A percentile compares a stretch with the other conserved stretches of the same genome.
Conservation (phyloP, 2,797 vertebrate species). For the Phrynocephalus vlangalii region DNA sequence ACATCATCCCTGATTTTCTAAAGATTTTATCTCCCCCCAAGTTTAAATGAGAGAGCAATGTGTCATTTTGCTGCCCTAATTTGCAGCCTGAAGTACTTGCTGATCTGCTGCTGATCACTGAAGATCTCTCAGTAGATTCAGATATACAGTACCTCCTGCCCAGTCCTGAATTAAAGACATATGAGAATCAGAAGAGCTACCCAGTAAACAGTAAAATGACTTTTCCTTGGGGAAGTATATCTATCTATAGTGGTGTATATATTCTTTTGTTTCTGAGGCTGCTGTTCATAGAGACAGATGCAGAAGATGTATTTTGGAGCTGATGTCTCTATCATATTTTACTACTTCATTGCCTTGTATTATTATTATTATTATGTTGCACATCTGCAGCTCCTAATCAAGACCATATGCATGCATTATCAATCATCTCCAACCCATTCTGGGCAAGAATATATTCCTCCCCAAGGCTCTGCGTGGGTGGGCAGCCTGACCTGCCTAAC, state of each 20-base stretch:
- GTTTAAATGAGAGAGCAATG: too few species aligned
- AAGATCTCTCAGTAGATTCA: background rate
- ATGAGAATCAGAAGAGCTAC: slow-evolving; percentile 50
- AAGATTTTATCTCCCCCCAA: background rate
- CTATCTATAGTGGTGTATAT: too few species aligned
- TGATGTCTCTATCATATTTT: background rate
- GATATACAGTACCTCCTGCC: background rate
- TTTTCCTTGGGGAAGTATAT: background rate
- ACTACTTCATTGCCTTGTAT: too few species aligned
- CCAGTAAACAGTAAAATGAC: background rate
- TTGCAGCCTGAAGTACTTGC: background rate
- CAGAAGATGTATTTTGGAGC: background rate
- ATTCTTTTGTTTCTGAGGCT: background rate
- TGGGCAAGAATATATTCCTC: too few species aligned
- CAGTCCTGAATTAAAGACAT: slow-evolving; percentile 38
- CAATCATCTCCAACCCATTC: too few species aligned
- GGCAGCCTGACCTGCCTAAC: too few species aligned
- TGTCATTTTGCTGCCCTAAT: background rate
- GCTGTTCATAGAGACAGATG: background rate
- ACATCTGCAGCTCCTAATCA: too few species aligned
- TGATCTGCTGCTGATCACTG: background rate
- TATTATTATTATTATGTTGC: too few species aligned
- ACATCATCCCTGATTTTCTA: background rate
- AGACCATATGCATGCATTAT: too few species aligned
- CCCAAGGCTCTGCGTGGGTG: too few species aligned